phyloP scores from a whole-genome alignment of 2,113 vertebrate genomes.

The Nicator chloris region DNA sequence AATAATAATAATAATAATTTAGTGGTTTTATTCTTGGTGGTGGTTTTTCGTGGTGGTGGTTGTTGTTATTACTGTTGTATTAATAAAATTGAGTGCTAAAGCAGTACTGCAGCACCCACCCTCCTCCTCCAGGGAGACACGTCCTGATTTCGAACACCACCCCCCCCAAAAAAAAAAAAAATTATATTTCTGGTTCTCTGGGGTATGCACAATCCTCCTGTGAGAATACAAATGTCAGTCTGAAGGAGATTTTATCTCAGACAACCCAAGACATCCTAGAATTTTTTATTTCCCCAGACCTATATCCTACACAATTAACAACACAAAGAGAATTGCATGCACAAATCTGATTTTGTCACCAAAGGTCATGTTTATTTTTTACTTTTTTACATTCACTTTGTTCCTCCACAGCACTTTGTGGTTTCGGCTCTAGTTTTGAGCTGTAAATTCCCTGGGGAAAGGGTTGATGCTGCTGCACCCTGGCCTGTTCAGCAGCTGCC shows the following conservation, averaged over 20 bases:
- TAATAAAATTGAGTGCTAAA: neutral
- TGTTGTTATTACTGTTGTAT: neutral
- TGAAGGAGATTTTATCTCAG: neutral
- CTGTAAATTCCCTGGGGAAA: neutral
- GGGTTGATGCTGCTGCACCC: neutral
- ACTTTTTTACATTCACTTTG: neutral
- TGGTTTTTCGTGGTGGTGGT: neutral
- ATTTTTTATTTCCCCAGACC: neutral
- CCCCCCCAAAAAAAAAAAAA: neutral
- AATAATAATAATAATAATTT: no score
- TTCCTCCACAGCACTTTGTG: neutral
- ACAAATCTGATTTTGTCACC: neutral
- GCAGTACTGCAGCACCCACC: neutral
- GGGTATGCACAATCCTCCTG: neutral
- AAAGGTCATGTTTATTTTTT: neutral
- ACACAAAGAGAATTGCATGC: neutral
- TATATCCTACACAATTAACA: neutral
- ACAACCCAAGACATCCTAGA: accelerated
- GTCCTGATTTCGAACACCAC: neutral
- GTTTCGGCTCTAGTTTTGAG: neutral
- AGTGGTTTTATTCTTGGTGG: neutral
- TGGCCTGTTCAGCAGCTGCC: neutral
- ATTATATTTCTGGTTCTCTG: accelerated
- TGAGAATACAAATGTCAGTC: neutral
- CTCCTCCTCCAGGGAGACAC: neutral